phyloP scores from a whole-genome alignment of 2,797 vertebrate species.

The Xenopus petersii region DNA sequence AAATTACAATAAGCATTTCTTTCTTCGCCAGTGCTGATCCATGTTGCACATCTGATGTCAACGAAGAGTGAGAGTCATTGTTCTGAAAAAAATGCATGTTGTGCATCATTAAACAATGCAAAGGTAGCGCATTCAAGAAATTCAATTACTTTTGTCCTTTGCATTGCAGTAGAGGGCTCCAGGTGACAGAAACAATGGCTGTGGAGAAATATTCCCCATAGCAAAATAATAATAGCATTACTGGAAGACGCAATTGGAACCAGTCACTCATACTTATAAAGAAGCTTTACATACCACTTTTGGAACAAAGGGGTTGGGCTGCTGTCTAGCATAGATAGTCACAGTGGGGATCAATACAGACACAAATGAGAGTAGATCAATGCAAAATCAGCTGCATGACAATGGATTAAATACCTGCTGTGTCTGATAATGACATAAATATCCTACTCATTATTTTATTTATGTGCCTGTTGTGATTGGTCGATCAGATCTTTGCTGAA shows the following conservation, averaged over 20 bases:
- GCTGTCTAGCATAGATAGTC: neutral
- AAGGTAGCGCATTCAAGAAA: conserved; percentile 28
- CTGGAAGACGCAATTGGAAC: neutral
- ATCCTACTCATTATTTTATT: too few relatives aligned
- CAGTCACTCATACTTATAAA: neutral
- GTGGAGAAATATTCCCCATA: neutral
- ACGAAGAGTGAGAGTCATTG: conserved; percentile 17
- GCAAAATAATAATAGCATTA: conserved; percentile 1
- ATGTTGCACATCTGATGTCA: conserved; percentile 12
- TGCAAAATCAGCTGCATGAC: neutral
- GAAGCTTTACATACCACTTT: neutral
- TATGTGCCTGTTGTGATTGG: too few relatives aligned
- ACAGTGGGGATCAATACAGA: neutral
- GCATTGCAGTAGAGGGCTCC: neutral
- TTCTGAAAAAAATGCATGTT: conserved; percentile 1
- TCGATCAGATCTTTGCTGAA: too few relatives aligned
- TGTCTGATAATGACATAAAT: too few relatives aligned
- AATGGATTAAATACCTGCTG: neutral
- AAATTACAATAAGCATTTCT: conserved; percentile 39
- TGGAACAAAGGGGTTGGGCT: neutral
- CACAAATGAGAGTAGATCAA: neutral
- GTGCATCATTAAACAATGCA: conserved; percentile 19
- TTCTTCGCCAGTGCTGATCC: conserved; percentile 17
- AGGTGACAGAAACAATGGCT: neutral
- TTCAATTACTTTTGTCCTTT: conserved; percentile 18